Evolutionary conservation across 2,888 invertebrate genomes (phyloP), one percentile per base, ranked within the genome.

Genomic region (Troides helena): DNA sequence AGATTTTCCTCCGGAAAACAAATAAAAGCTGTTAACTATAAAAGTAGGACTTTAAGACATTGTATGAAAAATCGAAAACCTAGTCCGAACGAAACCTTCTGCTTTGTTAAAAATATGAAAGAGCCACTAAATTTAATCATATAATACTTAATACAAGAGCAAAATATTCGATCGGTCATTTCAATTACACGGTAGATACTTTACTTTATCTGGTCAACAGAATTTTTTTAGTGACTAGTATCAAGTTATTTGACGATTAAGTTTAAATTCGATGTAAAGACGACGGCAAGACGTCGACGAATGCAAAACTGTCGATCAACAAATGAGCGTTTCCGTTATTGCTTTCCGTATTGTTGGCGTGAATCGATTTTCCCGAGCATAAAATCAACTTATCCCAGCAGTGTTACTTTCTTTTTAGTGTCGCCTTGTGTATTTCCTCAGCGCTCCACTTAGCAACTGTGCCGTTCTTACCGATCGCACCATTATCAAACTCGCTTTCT

Each of bases 331-430:
- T 84, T 84, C 83, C 82, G 81, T 73, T 72, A 70, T 74, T 75
- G 73, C 76, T 83, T 86, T 84, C 80, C 63, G 84, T 80, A 83
- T 82, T 77, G 78, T 79, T 74, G 76, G 73, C 72, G 81, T 72
- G 75, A 75, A 85, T 83, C 80, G 81, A 83, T 86, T 84, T 81
- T 77, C 75, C 77, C 80, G 78, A 77, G 81, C 86, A 82, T 84
- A 77, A 86, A 88, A 90, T 88, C 87, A 81, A 86, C 87, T 84
- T 72, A 81, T 77, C 76, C 77, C 78, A 80, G 77, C 78, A 80
- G 78, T 72, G 78, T 77, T 81, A 81, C 80, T 82, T 83, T 81
- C 83, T 80, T 84, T 82, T 77, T 69, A 74, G 72, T 68, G 70
- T 78, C 73, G 75, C 72, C 75, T 75, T 79, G 76, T 74, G 72